Evolutionary conservation across 2,888 invertebrate species (phyloP).

Genomic region (Heliconius hortense): DNA sequence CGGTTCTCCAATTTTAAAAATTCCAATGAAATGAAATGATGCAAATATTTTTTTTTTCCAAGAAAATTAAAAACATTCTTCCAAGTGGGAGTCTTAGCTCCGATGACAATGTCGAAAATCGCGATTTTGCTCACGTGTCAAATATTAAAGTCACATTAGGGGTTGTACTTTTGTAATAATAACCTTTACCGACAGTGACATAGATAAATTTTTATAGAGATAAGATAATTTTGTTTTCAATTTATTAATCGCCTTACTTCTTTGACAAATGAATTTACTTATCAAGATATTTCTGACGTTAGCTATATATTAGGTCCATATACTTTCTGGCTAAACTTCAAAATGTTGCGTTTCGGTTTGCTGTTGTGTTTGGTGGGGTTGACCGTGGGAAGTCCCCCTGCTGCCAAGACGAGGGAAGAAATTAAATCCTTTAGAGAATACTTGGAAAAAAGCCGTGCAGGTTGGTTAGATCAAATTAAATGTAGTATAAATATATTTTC

Average conservation of each 20-base stretch:
- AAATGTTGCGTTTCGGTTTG: conserved; percentile 56
- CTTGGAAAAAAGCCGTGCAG: conserved; percentile 53
- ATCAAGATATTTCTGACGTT: conserved; percentile 8
- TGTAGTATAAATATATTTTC: not conserved
- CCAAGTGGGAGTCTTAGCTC: too few relatives aligned
- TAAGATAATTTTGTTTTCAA: conserved; percentile 8
- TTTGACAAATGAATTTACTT: conserved; percentile 12
- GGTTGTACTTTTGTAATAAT: conserved; percentile 20
- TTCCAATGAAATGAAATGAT: too few relatives aligned
- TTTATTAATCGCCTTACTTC: conserved; percentile 7
- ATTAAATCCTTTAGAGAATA: conserved; percentile 63
- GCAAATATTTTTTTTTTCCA: too few relatives aligned
- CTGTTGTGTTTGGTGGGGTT: conserved; percentile 51
- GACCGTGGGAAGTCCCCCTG: conserved; percentile 54
- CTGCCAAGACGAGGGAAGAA: conserved; percentile 57
- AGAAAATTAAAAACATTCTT: too few relatives aligned
- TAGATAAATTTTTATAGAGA: not conserved
- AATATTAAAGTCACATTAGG: not conserved
- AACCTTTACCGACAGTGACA: conserved; percentile 44
- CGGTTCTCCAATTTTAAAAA: too few relatives aligned
- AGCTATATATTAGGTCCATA: not conserved
- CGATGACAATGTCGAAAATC: too few relatives aligned
- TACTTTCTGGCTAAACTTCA: not conserved
- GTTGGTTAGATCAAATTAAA: conserved; percentile 27
- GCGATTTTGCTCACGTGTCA: too few relatives aligned